phyloP scores from a whole-genome alignment of 2,797 vertebrate species.

The Harpagifer antarcticus region DNA sequence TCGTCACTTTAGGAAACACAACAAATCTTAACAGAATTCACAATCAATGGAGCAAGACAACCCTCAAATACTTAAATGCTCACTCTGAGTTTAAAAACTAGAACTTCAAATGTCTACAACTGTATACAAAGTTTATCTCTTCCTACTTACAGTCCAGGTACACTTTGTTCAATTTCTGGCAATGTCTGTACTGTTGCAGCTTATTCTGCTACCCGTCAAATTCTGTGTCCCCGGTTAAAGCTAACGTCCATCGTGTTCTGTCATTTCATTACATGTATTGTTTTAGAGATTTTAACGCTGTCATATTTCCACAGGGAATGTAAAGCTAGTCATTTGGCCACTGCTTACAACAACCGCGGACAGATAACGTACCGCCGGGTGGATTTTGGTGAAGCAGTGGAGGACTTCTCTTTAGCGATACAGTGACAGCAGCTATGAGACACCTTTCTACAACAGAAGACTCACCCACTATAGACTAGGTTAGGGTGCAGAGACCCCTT shows the following conservation, averaged over 20 bases:
- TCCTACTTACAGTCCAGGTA: constrained; percentile 79
- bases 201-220: constrained; percentile 19
- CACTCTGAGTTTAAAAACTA: constrained; percentile 74
- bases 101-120: constrained; percentile 73
- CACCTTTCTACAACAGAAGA: too few relatives aligned
- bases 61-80: constrained; percentile 62
- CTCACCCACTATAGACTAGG: too few relatives aligned
- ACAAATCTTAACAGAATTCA: not conserved
- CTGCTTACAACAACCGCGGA: constrained; percentile 92
- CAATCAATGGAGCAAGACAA: constrained; percentile 59
- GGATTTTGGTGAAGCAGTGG: too few relatives aligned
- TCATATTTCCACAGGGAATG: constrained; percentile 69
- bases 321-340: constrained; percentile 80
- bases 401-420: too few relatives aligned
- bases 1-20: constrained; percentile 54
- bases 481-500: too few relatives aligned
- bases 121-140: constrained; percentile 81
- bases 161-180: not conserved
- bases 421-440: too few relatives aligned
- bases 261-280: too few relatives aligned
- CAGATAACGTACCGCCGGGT: constrained; percentile 93
- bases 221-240: not conserved
- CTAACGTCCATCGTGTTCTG: not conserved
- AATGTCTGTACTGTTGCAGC: not conserved
- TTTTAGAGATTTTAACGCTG: not conserved